Conservation (phyloP, 2,113 vertebrate species). For the Tenrec ecaudatus region DNA sequence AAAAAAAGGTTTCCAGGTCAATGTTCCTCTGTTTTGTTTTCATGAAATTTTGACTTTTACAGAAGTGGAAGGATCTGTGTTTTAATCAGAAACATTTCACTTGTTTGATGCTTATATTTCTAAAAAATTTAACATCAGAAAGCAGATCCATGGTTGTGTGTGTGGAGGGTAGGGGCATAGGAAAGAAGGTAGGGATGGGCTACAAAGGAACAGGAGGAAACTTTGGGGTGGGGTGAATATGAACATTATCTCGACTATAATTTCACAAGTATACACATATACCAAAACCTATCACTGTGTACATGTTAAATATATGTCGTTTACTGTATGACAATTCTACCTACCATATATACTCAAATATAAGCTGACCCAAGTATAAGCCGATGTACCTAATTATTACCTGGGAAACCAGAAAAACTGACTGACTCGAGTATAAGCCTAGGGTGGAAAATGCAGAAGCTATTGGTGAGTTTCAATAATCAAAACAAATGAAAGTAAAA, state of each 20-base stretch:
- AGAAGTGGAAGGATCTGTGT: not conserved
- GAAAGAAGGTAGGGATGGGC: not conserved
- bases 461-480: no score
- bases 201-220: not conserved
- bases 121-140: not conserved
- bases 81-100: not conserved
- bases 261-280: not conserved
- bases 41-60: slow-evolving; percentile 24
- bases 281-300: not conserved
- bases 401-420: no score
- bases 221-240: not conserved
- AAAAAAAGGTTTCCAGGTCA: not conserved
- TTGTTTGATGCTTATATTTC: not conserved
- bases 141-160: not conserved
- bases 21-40: no score
- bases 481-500: no score
- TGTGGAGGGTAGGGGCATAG: not conserved
- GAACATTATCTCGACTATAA: not conserved
- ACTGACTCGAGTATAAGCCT: no score
- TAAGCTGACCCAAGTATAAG: no score
- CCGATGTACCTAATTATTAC: no score
- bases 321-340: not conserved
- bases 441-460: no score
- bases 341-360: no score
- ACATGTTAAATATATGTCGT: not conserved